phyloP scores from a whole-genome alignment of 2,113 vertebrate genomes.

The Lonchura striata region DNA sequence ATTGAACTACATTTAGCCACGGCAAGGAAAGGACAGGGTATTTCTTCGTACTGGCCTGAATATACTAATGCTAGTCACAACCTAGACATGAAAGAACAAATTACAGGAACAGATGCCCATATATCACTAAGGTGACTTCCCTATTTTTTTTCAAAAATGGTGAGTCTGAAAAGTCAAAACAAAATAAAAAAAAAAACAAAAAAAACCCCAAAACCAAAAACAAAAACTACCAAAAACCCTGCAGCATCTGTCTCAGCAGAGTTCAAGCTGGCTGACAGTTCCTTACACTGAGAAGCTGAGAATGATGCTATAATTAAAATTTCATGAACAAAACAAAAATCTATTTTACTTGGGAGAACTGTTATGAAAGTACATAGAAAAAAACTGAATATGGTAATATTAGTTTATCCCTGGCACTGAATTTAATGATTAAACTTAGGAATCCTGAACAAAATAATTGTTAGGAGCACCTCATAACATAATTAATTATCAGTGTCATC shows the following conservation, averaged over 20 bases:
- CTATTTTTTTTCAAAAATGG: constrained; percentile 48
- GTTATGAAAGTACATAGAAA: constrained; percentile 4
- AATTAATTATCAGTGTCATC: constrained; percentile 30
- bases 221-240: neutral
- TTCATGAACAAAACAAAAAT: constrained; percentile 55
- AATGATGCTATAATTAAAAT: constrained; percentile 63
- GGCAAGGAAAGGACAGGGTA: neutral
- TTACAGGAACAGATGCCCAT: constrained; percentile 59
- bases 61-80: constrained; percentile 51
- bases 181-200: neutral
- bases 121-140: constrained; percentile 61
- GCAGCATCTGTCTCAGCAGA: constrained; percentile 62
- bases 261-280: constrained; percentile 65
- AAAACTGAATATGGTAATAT: constrained; percentile 27
- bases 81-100: constrained; percentile 50
- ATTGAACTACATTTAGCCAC: neutral
- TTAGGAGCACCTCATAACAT: constrained; percentile 29
- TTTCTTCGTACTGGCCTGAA: neutral
- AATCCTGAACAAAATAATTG: constrained; percentile 25
- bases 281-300: constrained; percentile 43
- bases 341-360: constrained; percentile 43
- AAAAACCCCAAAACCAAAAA: neutral
- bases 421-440: constrained; percentile 29
- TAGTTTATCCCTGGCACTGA: neutral
- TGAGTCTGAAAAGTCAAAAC: constrained; percentile 52